These are phyloP conservation scores for Orthonyx spaldingii DNA, from an alignment of 2,113 vertebrate species.

Conservation along the genomic window DNA sequence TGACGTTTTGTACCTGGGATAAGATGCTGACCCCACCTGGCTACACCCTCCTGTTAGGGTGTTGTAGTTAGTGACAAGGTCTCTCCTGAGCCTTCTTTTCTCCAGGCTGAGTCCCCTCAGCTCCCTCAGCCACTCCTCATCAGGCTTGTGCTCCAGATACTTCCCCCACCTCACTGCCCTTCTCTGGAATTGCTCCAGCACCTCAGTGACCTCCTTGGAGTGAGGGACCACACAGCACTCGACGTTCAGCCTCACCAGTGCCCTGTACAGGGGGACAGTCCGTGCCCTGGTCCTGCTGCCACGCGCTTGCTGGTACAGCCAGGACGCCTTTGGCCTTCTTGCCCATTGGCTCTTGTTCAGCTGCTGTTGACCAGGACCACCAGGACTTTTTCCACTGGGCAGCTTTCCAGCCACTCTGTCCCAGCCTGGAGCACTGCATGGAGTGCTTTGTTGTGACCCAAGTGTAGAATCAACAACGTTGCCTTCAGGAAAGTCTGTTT, in stretches of 20 bases:
- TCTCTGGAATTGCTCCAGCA: accelerated
- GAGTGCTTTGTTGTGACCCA: neutral
- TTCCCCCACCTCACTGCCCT: accelerated
- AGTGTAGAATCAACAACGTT: neutral
- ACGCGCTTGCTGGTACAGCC: neutral
- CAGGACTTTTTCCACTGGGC: neutral
- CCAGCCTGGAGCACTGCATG: neutral
- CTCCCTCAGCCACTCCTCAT: neutral
- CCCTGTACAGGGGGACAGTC: accelerated
- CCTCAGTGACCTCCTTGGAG: neutral
- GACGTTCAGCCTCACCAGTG: accelerated
- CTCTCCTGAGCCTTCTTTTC: neutral
- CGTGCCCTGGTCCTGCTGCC: neutral
- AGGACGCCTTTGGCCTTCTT: neutral
- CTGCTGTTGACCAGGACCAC: accelerated
- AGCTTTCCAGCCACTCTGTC: neutral
- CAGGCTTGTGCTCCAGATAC: too few relatives aligned
- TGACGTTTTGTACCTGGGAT: neutral
- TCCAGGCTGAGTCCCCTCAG: neutral
- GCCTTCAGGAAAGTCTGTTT: neutral
- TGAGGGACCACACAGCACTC: neutral
- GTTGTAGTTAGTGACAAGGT: neutral
- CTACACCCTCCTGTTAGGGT: neutral
- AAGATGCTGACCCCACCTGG: accelerated
- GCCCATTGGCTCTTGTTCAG: neutral